These are phyloP conservation scores for Mus spretus DNA, from an alignment of 2,797 vertebrate genomes.

Conservation along the genomic window DNA sequence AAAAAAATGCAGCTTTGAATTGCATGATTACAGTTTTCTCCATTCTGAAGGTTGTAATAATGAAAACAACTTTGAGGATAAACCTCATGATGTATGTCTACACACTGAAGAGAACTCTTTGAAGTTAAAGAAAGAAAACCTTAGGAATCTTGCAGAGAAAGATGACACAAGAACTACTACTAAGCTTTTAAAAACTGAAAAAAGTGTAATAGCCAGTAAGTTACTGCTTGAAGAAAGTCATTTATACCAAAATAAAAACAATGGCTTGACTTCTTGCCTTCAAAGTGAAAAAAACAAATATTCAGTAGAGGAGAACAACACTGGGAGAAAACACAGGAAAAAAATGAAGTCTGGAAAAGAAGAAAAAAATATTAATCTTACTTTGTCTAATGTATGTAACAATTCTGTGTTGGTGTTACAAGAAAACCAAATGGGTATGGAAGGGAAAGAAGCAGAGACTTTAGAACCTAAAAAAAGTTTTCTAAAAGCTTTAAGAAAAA, in stretches of 20 bases:
- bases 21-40: conserved; percentile 81
- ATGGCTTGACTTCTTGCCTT: conserved; percentile 72
- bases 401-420: conserved; percentile 65
- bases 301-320: conserved; percentile 63
- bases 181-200: conserved; percentile 71
- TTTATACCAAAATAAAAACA: conserved; percentile 74
- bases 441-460: conserved; percentile 67
- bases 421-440: conserved; percentile 59
- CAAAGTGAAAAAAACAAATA: conserved; percentile 77
- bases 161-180: conserved; percentile 52
- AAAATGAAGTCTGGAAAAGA: conserved; percentile 81
- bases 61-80: conserved; percentile 71
- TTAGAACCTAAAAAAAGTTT: conserved; percentile 67
- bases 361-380: conserved; percentile 57
- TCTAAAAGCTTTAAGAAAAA: conserved; percentile 70
- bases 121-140: conserved; percentile 73
- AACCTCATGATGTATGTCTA: conserved; percentile 77
- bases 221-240: conserved; percentile 69
- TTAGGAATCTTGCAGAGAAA: conserved; percentile 73
- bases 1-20: conserved; percentile 84
- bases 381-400: conserved; percentile 40
- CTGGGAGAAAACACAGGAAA: conserved; percentile 82
- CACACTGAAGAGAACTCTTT: conserved; percentile 70
- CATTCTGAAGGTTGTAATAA: conserved; percentile 81
- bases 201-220: conserved; percentile 66